Evolutionary conservation across 2,888 invertebrate genomes (phyloP).

Genomic region (Limnephilus marmoratus): DNA sequence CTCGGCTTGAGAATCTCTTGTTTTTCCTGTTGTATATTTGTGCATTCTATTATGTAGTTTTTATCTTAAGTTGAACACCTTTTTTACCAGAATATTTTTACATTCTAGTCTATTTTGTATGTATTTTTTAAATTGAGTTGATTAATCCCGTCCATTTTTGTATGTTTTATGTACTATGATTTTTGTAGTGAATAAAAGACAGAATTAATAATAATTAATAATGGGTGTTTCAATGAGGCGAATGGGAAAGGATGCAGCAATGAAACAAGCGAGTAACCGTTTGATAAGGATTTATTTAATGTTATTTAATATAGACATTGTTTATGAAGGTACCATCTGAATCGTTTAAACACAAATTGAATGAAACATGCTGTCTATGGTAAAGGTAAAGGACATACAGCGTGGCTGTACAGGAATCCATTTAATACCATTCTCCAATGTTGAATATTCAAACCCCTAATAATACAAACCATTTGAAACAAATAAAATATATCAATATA

Average conservation of each 20-base stretch:
- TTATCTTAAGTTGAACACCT: not conserved
- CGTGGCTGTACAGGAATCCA: slow-evolving; percentile 12
- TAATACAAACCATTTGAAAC: slow-evolving; percentile 49
- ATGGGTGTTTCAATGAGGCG: not conserved
- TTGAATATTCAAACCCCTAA: slow-evolving; percentile 49
- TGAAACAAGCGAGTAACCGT: slow-evolving; percentile 50
- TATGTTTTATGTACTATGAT: slow-evolving; percentile 50
- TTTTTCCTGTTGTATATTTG: not conserved
- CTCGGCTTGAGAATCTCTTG: not conserved
- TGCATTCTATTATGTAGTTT: not conserved
- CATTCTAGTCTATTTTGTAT: slow-evolving; percentile 30
- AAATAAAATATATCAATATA: slow-evolving; percentile 61
- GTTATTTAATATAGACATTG: slow-evolving; percentile 79
- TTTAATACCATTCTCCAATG: slow-evolving; percentile 31
- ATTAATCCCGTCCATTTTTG: slow-evolving; percentile 34
- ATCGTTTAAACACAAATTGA: slow-evolving; percentile 71
- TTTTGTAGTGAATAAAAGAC: slow-evolving; percentile 38
- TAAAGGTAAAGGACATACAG: not conserved
- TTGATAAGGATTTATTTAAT: slow-evolving; percentile 75
- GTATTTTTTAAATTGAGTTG: slow-evolving; percentile 8
- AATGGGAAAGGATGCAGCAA: not conserved
- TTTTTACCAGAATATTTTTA: slow-evolving; percentile 20
- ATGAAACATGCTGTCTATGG: slow-evolving; percentile 53
- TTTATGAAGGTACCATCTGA: slow-evolving; percentile 76
- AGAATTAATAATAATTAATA: not conserved